These are phyloP conservation scores for Himalopsyche japonica DNA, from an alignment of 2,888 invertebrate species.

Conservation along the genomic window DNA sequence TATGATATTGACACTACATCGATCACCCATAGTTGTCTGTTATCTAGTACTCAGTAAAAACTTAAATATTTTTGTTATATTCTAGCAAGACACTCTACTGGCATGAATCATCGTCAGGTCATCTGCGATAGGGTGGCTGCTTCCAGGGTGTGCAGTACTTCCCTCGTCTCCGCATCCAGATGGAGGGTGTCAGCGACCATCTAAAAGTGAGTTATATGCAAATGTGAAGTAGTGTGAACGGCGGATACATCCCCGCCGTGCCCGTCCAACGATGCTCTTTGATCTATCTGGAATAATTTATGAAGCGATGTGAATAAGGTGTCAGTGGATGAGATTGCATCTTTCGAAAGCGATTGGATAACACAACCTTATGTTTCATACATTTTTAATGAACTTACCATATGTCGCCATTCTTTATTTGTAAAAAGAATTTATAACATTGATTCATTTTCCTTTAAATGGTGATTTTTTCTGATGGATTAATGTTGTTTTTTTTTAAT, in stretches of 20 bases:
- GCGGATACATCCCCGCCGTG: constrained; percentile 6
- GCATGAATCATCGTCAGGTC: neutral
- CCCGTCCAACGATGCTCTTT: constrained; percentile 19
- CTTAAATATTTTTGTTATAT: too few species aligned
- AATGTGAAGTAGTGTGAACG: constrained; percentile 32
- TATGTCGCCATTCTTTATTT: neutral
- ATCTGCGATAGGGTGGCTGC: neutral
- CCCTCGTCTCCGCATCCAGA: neutral
- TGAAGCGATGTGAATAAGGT: constrained; percentile 4
- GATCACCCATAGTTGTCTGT: too few species aligned
- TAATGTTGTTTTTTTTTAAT: too few species aligned
- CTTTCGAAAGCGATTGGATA: neutral
- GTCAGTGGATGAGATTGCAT: neutral
- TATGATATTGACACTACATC: too few species aligned
- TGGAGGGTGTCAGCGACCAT: constrained; percentile 20
- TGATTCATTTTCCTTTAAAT: too few species aligned
- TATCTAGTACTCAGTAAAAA: too few species aligned
- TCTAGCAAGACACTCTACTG: neutral
- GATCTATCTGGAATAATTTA: constrained; percentile 33
- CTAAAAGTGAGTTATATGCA: constrained; percentile 40
- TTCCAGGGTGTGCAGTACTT: neutral
- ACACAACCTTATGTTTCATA: neutral
- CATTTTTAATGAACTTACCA: neutral
- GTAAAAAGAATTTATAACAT: too few species aligned
- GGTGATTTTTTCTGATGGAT: too few species aligned